Conservation (phyloP, 1,140 invertebrate species). For the Drosophila sproati region DNA sequence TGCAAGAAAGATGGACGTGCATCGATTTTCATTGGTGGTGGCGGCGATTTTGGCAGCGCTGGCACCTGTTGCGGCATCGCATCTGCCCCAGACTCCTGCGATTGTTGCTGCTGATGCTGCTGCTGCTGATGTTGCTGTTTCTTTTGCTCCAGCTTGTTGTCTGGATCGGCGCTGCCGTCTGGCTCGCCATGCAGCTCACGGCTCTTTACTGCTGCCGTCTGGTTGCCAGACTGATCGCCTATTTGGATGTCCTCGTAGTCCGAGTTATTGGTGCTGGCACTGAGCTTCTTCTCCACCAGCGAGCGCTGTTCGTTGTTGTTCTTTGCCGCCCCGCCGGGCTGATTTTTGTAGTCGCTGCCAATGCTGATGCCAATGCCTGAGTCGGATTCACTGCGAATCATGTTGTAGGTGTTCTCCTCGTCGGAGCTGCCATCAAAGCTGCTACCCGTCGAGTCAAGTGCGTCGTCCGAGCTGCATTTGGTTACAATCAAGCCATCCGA, state of each 20-base stretch:
- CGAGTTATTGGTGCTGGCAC: slow-evolving; percentile 81
- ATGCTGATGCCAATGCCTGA: slow-evolving; percentile 83
- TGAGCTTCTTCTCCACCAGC: slow-evolving; percentile 73
- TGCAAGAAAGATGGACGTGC: slow-evolving; percentile 90
- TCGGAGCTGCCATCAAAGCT: slow-evolving; percentile 84
- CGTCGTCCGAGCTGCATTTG: slow-evolving; percentile 83
- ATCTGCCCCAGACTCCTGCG: slow-evolving; percentile 24
- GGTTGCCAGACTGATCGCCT: slow-evolving; percentile 61
- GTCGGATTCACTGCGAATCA: slow-evolving; percentile 84
- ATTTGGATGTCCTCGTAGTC: slow-evolving; percentile 84
- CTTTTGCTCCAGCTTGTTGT: slow-evolving; percentile 85
- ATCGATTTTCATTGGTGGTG: slow-evolving; percentile 85
- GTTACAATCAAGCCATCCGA: slow-evolving; percentile 82
- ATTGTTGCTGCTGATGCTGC: slow-evolving; percentile 18
- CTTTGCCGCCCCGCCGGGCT: slow-evolving; percentile 29
- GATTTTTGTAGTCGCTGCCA: slow-evolving; percentile 79
- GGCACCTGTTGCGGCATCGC: slow-evolving; percentile 84
- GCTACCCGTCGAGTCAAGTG: slow-evolving; percentile 81
- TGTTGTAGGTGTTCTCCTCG: slow-evolving; percentile 83
- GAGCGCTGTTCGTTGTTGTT: slow-evolving; percentile 40
- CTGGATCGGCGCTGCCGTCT: slow-evolving; percentile 91
- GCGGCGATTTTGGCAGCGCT: slow-evolving; percentile 88
- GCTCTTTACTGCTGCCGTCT: slow-evolving; percentile 85
- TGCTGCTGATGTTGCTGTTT: slow-evolving; percentile 33
- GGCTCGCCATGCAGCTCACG: slow-evolving; percentile 92